Evolutionary conservation across 2,888 invertebrate genomes (phyloP).

Genomic region (Dryobotodes eremita): DNA sequence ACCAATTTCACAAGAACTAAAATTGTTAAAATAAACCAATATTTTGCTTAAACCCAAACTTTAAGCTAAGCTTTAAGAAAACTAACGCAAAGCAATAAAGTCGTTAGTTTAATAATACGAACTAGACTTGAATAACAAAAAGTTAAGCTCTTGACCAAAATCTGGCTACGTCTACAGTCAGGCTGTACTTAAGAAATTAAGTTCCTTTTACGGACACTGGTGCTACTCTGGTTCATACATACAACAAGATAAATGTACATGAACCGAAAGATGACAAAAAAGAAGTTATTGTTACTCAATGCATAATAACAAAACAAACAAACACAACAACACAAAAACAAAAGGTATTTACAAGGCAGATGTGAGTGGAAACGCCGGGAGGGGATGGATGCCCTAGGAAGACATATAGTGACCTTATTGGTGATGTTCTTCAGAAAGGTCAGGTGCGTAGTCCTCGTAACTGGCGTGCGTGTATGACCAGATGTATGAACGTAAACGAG

Average conservation of each 20-base stretch:
- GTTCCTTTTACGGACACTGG: neutral
- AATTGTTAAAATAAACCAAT: conserved; percentile 6
- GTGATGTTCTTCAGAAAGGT: no score
- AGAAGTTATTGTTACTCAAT: neutral
- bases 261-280: neutral
- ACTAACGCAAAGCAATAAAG: neutral
- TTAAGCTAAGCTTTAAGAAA: conserved; percentile 8
- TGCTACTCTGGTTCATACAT: neutral
- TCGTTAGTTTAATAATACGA: neutral
- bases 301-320: no score
- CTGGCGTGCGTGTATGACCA: no score
- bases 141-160: neutral
- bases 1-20: conserved; percentile 8
- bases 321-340: no score
- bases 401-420: no score
- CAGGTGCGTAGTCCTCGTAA: no score
- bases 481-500: no score
- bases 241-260: neutral
- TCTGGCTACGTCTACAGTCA: neutral
- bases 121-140: neutral
- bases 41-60: conserved; percentile 3
- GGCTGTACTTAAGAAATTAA: neutral
- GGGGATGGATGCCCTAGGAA: no score
- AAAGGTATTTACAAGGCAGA: no score
- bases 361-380: no score